These are phyloP conservation scores for Eubasilissa regina DNA, from an alignment of 1,140 invertebrate species.

Conservation along the genomic window DNA sequence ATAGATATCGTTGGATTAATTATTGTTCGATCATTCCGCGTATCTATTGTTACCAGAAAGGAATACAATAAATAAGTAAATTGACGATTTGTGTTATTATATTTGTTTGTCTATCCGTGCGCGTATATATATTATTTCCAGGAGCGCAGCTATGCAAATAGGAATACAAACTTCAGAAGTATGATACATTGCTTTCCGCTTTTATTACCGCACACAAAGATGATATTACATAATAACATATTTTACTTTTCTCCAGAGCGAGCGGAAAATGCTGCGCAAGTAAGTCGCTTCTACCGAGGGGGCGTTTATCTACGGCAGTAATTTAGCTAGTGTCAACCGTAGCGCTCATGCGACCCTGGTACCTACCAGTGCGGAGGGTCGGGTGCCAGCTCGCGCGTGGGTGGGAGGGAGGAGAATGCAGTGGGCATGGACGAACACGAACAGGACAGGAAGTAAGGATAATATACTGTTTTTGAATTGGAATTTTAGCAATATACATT, in stretches of 20 bases:
- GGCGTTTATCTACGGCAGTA: slow-evolving; percentile 14
- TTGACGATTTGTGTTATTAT: no score
- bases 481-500: no score
- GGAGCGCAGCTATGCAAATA: no score
- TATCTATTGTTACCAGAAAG: no score
- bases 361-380: background rate
- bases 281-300: slow-evolving; percentile 24
- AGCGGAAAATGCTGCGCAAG: background rate
- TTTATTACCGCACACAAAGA: no score
- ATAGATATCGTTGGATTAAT: no score
- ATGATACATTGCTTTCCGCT: no score
- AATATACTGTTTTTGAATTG: background rate
- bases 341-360: slow-evolving; percentile 3
- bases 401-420: background rate
- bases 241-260: background rate
- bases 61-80: no score
- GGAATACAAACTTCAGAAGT: no score
- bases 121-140: no score
- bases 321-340: slow-evolving; percentile 10
- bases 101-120: no score
- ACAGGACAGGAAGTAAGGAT: slow-evolving; percentile 26
- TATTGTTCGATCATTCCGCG: no score
- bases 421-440: slow-evolving; percentile 18
- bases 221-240: background rate
- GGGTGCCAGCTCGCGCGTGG: background rate